A percentile compares a stretch with the other conserved stretches of the same genome.
Conservation (phyloP, 2,113 vertebrate species). For the Pithys albifrons region DNA sequence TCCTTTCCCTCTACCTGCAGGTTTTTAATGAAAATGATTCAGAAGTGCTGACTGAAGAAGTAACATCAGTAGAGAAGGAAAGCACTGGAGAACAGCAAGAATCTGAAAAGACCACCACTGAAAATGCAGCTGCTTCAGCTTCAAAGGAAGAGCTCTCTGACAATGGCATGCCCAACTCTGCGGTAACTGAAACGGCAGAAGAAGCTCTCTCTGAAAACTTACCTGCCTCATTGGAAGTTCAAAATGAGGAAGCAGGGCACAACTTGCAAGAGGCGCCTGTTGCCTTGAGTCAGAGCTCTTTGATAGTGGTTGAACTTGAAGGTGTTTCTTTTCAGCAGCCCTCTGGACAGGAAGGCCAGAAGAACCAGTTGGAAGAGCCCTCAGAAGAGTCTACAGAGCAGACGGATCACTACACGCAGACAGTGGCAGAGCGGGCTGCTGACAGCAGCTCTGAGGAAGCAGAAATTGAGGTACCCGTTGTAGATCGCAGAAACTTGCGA, state of each 20-base stretch:
- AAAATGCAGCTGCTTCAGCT: neutral
- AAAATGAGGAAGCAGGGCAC: slow-evolving; percentile 62
- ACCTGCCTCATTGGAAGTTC: slow-evolving; percentile 70
- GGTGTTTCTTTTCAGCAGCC: slow-evolving; percentile 72
- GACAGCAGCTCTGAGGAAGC: slow-evolving; percentile 82
- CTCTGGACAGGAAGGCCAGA: slow-evolving; percentile 63
- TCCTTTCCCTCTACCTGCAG: neutral
- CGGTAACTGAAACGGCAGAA: slow-evolving; percentile 43
- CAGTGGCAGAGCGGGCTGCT: slow-evolving; percentile 61
- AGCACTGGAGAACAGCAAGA: slow-evolving; percentile 35
- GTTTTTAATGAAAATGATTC: slow-evolving; percentile 49
- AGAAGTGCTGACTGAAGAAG: slow-evolving; percentile 53
- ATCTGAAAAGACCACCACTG: slow-evolving; percentile 21
- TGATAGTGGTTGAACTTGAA: slow-evolving; percentile 77
- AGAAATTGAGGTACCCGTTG: slow-evolving; percentile 78
- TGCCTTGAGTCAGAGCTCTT: slow-evolving; percentile 71
- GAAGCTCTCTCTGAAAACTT: slow-evolving; percentile 68
- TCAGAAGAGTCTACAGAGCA: slow-evolving; percentile 70
- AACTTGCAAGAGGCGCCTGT: slow-evolving; percentile 64
- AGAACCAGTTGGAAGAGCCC: slow-evolving; percentile 72
- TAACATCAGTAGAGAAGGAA: slow-evolving; percentile 17
- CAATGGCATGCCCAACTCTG: slow-evolving; percentile 57
- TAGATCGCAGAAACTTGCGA: slow-evolving; percentile 79
- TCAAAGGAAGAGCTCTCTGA: slow-evolving; percentile 67
- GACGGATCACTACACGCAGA: slow-evolving; percentile 38